Base-by-base conservation (phyloP, 2,888 invertebrate species). In the Unio delphinus region DNA sequence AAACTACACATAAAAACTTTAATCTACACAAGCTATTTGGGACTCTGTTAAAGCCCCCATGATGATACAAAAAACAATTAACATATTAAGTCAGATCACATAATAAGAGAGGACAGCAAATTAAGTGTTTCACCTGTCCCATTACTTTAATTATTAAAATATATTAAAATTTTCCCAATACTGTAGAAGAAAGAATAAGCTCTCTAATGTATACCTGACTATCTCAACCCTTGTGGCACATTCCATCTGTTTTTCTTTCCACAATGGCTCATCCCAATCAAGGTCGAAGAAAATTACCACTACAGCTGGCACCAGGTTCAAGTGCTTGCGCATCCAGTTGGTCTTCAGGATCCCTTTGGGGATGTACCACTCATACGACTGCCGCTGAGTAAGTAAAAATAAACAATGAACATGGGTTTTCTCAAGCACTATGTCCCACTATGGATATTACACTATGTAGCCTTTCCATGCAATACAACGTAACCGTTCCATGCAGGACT, bases 211-310 rank as follows among this genome's bases (percentile, higher is more conserved):
- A 73, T 79, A 91, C 92, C 92, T 91, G 67, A 92, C 88, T 66
- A 91, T 88, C 89, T 97, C 96, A 55, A 98, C 95, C 83, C 95
- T 93, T 0, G 95, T 95, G 15, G 96, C 95, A 90, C 97, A 98
- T 90, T 98, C 98, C 83, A 95, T 94, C 87, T 96, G 96, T 88
- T 96, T 97, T 81, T 98, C 98, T 81, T 95, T 95, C 98, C 98
- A 99, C 76, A 94, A 93, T 0, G 93, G 92, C 90, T 98, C 98
- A 88, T 96, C 96, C 99, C 99, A 99, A 90, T 99, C 98, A 88
- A 99, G 93, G 86, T 99, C 98, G 89, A 96, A 96, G 90, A 99
- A 99, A 74, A 98, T 93, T 4, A 98, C 97, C 45, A 97, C 94
- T 1, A 99, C 95, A 1, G 98, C 94, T 15, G 99, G 99, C 76